Evolutionary conservation across 2,888 invertebrate genomes (phyloP).

Genomic region (Thelaira solivaga): DNA sequence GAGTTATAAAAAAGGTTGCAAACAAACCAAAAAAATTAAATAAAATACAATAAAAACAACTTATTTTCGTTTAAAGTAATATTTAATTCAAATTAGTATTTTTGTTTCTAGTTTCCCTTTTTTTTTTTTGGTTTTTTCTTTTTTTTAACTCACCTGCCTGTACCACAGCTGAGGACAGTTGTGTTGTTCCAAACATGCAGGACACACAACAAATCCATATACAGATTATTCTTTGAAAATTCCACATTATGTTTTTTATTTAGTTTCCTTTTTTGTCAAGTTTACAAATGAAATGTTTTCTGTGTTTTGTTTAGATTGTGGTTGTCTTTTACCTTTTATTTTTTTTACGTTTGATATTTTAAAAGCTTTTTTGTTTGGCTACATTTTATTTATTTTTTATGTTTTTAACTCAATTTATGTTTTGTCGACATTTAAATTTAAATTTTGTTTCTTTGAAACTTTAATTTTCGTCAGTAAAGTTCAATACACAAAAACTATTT

Average conservation of each 20-base stretch:
- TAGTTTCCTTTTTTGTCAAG: too few species aligned
- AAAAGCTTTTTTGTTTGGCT: too few species aligned
- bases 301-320: too few species aligned
- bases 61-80: slow-evolving; percentile 18
- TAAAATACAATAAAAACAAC: too few species aligned
- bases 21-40: neutral
- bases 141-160: slow-evolving; percentile 60
- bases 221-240: slow-evolving; percentile 63
- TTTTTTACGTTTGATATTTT: too few species aligned
- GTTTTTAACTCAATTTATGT: too few species aligned
- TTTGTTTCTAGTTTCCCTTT: neutral
- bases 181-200: slow-evolving; percentile 63
- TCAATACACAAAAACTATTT: too few species aligned
- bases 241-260: slow-evolving; percentile 60
- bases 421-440: neutral
- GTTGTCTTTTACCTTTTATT: too few species aligned
- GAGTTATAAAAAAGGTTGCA: neutral
- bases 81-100: slow-evolving; percentile 31
- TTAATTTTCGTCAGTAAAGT: too few species aligned
- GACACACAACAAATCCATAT: slow-evolving; percentile 65
- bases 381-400: slow-evolving; percentile 50
- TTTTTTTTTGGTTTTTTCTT: neutral
- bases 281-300: too few species aligned
- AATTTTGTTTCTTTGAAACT: slow-evolving; percentile 18
- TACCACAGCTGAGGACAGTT: slow-evolving; percentile 58